phyloP scores from a whole-genome alignment of 2,113 vertebrate species.

The Coturnix japonica region DNA sequence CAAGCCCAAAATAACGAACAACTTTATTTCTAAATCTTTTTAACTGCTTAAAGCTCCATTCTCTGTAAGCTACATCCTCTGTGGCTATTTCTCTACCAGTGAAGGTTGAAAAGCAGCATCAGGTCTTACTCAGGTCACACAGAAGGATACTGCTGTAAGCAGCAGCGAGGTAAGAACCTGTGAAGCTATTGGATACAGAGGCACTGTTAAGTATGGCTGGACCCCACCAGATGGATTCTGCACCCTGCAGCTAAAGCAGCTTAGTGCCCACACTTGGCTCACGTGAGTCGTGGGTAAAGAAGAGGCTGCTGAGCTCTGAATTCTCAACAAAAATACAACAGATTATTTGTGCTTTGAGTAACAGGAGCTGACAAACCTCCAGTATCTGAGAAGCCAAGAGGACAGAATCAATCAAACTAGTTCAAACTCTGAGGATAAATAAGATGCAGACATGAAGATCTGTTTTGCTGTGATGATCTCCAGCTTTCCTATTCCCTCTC shows the following conservation, averaged over 20 bases:
- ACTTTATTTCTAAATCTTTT: neutral
- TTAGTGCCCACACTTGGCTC: neutral
- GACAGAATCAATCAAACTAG: neutral
- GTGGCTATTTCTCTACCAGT: neutral
- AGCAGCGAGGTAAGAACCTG: neutral
- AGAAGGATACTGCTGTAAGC: neutral
- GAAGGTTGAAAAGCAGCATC: neutral
- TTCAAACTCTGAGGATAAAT: neutral
- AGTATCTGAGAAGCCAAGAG: neutral
- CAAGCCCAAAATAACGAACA: neutral
- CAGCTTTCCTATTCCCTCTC: neutral
- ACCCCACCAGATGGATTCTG: conserved; percentile 56
- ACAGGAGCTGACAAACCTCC: neutral
- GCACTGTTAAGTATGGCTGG: neutral
- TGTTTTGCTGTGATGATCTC: neutral
- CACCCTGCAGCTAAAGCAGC: neutral
- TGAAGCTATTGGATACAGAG: neutral
- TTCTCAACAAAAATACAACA: neutral
- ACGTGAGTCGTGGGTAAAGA: conserved; percentile 21
- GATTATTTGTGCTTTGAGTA: neutral
- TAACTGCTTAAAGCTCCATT: neutral
- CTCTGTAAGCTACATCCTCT: neutral
- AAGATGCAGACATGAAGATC: neutral
- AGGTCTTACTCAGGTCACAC: neutral
- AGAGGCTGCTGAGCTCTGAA: conserved; percentile 24